Conservation (phyloP, 2,888 invertebrate species). For the Agrilus biguttatus region DNA sequence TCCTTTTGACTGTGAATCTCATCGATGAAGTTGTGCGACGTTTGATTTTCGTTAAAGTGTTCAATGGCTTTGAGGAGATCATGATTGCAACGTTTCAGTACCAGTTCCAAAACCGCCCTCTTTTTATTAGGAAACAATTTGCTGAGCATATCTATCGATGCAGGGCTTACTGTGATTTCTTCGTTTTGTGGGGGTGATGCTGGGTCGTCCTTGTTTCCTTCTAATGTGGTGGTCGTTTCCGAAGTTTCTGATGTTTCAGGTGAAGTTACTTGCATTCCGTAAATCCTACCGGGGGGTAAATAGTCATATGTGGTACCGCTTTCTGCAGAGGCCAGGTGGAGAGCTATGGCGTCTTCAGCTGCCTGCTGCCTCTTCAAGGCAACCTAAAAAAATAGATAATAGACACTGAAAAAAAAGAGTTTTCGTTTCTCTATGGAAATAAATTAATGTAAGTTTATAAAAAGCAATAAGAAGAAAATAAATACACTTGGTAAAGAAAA, state of each 20-base stretch:
- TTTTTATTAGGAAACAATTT: slow-evolving; percentile 85
- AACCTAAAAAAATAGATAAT: slow-evolving; percentile 43
- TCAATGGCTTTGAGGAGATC: slow-evolving; percentile 83
- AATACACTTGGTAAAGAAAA: no score
- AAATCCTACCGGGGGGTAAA: slow-evolving; percentile 82
- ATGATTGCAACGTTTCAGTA: slow-evolving; percentile 83
- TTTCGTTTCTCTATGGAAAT: no score
- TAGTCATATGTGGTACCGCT: slow-evolving; percentile 57
- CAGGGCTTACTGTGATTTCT: slow-evolving; percentile 42
- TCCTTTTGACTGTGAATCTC: slow-evolving; percentile 14
- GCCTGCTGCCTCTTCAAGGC: slow-evolving; percentile 93
- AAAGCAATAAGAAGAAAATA: no score
- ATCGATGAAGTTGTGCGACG: slow-evolving; percentile 6
- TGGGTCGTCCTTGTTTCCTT: slow-evolving; percentile 1
- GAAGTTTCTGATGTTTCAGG: slow-evolving; percentile 36
- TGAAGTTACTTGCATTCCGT: slow-evolving; percentile 72
- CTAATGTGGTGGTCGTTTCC: slow-evolving; percentile 3
- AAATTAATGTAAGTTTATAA: no score
- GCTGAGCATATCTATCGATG: slow-evolving; percentile 70
- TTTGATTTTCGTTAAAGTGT: slow-evolving; percentile 46
- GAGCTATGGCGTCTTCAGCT: slow-evolving; percentile 90
- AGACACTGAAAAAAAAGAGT: no score
- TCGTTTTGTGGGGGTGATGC: slow-evolving; percentile 4
- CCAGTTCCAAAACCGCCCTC: slow-evolving; percentile 73
- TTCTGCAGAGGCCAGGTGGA: slow-evolving; percentile 77